These are phyloP conservation scores for Brachionus manjavacas DNA, from an alignment of 1,140 invertebrate species.

Conservation along the genomic window DNA sequence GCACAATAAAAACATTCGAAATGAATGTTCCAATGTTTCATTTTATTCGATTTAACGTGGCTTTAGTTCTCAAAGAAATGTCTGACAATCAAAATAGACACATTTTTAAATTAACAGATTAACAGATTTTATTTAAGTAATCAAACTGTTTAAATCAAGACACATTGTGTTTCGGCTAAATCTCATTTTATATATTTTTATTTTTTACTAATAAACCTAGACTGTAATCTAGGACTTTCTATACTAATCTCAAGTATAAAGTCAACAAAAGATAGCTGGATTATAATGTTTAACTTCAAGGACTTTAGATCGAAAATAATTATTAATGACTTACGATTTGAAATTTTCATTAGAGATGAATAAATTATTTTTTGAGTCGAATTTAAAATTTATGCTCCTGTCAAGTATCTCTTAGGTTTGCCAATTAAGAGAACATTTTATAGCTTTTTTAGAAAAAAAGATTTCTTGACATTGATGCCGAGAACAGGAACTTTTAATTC, in stretches of 20 bases:
- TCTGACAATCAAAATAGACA: neutral
- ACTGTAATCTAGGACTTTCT: neutral
- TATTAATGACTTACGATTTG: neutral
- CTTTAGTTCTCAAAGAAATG: slow-evolving; percentile 32
- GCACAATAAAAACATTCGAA: neutral
- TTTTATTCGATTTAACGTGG: slow-evolving; percentile 7
- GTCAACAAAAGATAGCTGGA: neutral
- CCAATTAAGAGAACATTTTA: neutral
- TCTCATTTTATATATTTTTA: neutral
- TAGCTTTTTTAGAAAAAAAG: neutral
- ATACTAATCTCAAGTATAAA: neutral
- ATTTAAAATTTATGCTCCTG: neutral
- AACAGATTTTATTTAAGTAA: neutral
- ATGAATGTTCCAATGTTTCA: slow-evolving; percentile 7
- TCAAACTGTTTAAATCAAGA: neutral
- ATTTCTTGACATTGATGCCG: neutral
- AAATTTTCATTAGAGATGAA: neutral
- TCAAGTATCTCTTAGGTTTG: neutral
- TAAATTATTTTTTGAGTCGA: neutral
- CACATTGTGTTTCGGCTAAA: neutral
- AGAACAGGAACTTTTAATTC: neutral
- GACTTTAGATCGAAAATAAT: neutral
- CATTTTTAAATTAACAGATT: slow-evolving; percentile 3
- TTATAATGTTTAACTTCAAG: neutral
- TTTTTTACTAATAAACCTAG: neutral